A percentile compares a stretch with the other conserved stretches of the same genome.
Conservation (phyloP, 2,113 vertebrate species). For the Sphyrna mokarran region DNA sequence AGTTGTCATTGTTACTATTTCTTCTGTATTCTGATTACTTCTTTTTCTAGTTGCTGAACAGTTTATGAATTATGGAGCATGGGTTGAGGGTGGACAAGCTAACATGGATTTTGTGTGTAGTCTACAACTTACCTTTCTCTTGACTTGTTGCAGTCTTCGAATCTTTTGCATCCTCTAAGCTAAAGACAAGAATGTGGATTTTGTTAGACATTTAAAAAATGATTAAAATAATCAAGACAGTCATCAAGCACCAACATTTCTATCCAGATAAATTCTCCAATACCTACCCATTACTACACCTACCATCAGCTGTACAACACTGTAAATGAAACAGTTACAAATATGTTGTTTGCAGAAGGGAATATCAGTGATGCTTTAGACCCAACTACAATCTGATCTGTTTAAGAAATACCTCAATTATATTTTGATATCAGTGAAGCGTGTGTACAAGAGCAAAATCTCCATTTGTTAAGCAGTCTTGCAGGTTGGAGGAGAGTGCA, state of each 20-base stretch:
- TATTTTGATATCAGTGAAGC: neutral
- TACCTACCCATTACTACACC: constrained; percentile 33
- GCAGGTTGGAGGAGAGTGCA: constrained; percentile 26
- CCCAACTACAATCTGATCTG: neutral
- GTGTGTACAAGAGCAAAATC: constrained; percentile 13
- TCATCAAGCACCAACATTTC: neutral
- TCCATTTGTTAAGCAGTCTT: constrained; percentile 16
- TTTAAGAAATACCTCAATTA: neutral
- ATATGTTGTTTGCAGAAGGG: neutral
- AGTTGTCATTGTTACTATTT: neutral
- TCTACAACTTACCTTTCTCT: constrained; percentile 26
- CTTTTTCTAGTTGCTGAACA: neutral
- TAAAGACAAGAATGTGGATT: constrained; percentile 16
- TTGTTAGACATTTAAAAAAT: constrained; percentile 2
- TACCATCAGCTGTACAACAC: neutral
- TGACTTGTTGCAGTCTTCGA: neutral
- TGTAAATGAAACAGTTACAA: neutral
- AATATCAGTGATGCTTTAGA: constrained; percentile 6
- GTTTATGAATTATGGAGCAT: neutral
- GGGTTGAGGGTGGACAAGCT: neutral
- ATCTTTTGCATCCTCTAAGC: constrained; percentile 36
- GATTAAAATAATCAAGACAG: constrained; percentile 5
- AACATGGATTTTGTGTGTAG: neutral
- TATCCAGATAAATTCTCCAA: neutral
- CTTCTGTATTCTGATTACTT: neutral